phyloP scores from a whole-genome alignment of 2,113 vertebrate species.

The Morone chrysops region DNA sequence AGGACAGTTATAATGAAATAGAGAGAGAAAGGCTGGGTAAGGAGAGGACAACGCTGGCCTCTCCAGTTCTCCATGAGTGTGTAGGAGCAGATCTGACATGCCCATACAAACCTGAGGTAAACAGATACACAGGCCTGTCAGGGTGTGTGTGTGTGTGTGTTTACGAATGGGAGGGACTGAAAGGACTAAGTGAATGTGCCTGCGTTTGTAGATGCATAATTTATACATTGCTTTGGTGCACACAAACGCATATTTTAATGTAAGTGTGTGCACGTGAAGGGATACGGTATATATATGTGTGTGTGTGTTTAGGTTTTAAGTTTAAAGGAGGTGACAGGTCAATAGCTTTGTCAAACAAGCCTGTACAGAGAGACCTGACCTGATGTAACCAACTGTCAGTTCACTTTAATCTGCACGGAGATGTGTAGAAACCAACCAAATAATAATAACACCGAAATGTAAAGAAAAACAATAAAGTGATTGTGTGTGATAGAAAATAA shows the following conservation, averaged over 20 bases:
- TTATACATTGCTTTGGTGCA: neutral
- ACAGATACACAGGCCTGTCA: conserved; percentile 39
- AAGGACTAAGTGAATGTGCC: neutral
- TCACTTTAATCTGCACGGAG: neutral
- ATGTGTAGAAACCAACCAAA: neutral
- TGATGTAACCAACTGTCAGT: neutral
- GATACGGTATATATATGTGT: neutral
- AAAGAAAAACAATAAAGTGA: neutral
- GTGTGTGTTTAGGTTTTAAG: neutral
- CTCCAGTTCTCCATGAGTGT: neutral
- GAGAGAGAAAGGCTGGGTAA: neutral
- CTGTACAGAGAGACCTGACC: conserved; percentile 18
- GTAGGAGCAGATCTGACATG: conserved; percentile 47
- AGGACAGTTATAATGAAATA: neutral
- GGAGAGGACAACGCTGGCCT: neutral
- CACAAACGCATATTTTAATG: neutral
- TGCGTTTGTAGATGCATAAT: conserved; percentile 27
- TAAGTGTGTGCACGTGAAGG: conserved; percentile 9
- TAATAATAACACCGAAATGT: neutral
- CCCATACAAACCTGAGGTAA: conserved; percentile 50
- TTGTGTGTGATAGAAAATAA: neutral
- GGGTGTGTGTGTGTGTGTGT: neutral
- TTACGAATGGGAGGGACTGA: neutral
- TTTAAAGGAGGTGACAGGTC: conserved; percentile 24
- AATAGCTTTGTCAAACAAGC: conserved; percentile 32